Evolutionary conservation across 92 coral and sea anemone genomes (phyloP).

Genomic region (Parazoanthus darwini): DNA sequence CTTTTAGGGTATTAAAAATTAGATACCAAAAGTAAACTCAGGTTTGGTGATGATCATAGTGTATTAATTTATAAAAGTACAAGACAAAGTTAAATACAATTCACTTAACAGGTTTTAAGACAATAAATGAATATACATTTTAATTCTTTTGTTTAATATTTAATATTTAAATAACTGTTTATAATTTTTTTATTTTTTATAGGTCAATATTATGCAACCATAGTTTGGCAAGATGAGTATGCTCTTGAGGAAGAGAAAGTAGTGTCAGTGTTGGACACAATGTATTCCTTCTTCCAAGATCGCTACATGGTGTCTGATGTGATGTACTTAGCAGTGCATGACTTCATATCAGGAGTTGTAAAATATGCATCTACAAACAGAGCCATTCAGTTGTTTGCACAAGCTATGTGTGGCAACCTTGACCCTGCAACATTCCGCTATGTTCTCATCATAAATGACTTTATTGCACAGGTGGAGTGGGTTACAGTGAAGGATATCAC

Average conservation of each 20-base stretch:
- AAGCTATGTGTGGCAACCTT: constrained; percentile 89
- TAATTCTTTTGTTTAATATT: no score
- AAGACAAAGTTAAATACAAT: no score
- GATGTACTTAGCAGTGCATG: constrained; percentile 77
- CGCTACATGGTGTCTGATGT: constrained; percentile 80
- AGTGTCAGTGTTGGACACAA: constrained; percentile 77
- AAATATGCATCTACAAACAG: constrained; percentile 67
- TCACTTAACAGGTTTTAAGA: background rate
- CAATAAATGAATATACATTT: no score
- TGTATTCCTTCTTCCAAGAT: constrained; percentile 82
- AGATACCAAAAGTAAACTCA: no score
- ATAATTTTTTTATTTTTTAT: background rate
- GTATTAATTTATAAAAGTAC: no score
- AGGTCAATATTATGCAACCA: constrained; percentile 75
- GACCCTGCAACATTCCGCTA: constrained; percentile 93
- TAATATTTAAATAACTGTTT: no score
- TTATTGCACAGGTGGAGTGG: constrained; percentile 88
- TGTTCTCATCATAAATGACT: constrained; percentile 77
- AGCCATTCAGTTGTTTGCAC: constrained; percentile 85
- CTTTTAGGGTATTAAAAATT: no score
- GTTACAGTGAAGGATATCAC: constrained; percentile 78
- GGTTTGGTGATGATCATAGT: no score
- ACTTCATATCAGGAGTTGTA: constrained; percentile 81
- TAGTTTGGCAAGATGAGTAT: constrained; percentile 90
- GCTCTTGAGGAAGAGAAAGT: constrained; percentile 84